Percentiles rank a stretch among this genome's conserved stretches.
Evolutionary conservation across 92 coral and sea anemone genomes (phyloP).

Genomic region (Parazoanthus atlanticus): DNA sequence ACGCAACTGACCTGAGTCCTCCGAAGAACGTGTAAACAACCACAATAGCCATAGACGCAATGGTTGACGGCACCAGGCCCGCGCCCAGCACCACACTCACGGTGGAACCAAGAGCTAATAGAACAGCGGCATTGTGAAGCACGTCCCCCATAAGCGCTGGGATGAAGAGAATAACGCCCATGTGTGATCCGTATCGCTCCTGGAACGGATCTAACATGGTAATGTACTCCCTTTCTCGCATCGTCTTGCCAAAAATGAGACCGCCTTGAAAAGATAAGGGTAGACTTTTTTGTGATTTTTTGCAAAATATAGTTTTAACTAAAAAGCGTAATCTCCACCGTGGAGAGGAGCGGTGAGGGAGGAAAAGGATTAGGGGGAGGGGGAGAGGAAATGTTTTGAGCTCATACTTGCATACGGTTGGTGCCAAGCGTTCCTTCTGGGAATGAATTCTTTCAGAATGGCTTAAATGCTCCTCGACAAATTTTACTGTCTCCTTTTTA

Average conservation of each 20-base stretch:
- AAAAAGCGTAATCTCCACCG: too few species aligned
- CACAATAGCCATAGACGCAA: conserved; percentile 51
- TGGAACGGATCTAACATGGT: conserved; percentile 61
- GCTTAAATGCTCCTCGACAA: too few species aligned
- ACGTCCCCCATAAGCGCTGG: conserved; percentile 35
- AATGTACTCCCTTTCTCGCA: conserved; percentile 48
- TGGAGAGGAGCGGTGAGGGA: too few species aligned
- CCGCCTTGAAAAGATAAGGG: conserved; percentile 36
- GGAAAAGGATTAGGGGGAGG: too few species aligned
- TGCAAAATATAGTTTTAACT: too few species aligned
- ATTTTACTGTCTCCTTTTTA: too few species aligned
- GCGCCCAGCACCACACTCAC: conserved; percentile 57
- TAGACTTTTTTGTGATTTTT: too few species aligned
- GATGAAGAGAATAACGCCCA: conserved; percentile 47
- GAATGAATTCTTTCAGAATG: too few species aligned
- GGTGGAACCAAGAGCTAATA: conserved; percentile 57
- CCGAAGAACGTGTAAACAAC: conserved; percentile 55
- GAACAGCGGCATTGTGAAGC: conserved; percentile 47
- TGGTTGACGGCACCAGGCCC: conserved; percentile 39
- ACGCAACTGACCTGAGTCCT: conserved; percentile 59
- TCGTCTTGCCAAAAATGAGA: conserved; percentile 46
- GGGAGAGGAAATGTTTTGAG: too few species aligned
- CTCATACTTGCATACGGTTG: too few species aligned
- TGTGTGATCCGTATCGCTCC: conserved; percentile 48
- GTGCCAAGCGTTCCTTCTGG: too few species aligned